Evolutionary conservation across 2,888 invertebrate species (phyloP), one percentile per base, ranked within the genome.

Genomic region (Pelosia muscerda): DNA sequence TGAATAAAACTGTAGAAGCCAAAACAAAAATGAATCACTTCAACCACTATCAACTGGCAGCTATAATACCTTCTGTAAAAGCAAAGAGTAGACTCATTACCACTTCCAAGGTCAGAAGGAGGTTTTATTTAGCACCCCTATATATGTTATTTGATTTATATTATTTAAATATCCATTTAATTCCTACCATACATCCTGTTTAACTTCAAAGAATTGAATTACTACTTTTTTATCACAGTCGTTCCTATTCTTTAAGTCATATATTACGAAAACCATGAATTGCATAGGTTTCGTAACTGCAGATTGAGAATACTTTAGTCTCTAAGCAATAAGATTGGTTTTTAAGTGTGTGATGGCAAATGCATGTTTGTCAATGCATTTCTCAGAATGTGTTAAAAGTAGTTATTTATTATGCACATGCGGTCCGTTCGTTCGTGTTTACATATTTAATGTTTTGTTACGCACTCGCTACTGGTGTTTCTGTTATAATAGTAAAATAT

Each of bases 381-480:
- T 86, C 86, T 84, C 69, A 74, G 86, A 86, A 88, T 85, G 83
- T 81, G 84, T 86, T 83, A 85, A 85, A 86, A 84, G 85, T 84
- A 80, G 79, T 81, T 84, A 84, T 88, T 88, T 86, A 86, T 84
- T 86, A 85, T 86, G 86, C 84, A 80, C 81, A 80, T 81, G 78
- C 78, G 82, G 77, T 82, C 72, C 79, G 75, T 81, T 80, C 75
- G 76, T 78, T 81, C 77, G 76, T 85, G 87, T 89, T 89, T 88
- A 87, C 86, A 86, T 82, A 85, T 86, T 83, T 82, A 86, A 85
- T 85, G 83, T 82, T 88, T 87, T 86, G 87, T 88, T 88, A 84
- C 82, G 81, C 81, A 81, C 80, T 81, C 74, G 89, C 89, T 88
- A 88, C 89, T 86, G 86, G 88, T 87, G 84, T 87, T 88, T 86